Evolutionary conservation across 2,797 vertebrate genomes (phyloP), one percentile per base, ranked within the genome.

Genomic region (Protosalanx chinensis): DNA sequence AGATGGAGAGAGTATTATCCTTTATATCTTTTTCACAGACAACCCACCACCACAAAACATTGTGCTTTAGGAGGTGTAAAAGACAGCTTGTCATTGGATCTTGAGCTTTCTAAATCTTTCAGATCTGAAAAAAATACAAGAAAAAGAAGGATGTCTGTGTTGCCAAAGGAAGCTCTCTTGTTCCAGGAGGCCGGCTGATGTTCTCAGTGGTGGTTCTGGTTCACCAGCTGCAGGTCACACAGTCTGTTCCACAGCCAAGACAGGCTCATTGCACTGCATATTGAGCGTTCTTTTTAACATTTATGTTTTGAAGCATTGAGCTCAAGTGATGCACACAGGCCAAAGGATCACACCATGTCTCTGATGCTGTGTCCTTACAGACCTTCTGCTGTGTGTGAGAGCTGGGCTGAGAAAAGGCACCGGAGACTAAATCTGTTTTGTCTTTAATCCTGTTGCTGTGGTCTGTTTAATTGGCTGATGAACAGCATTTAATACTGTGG

Each of bases 291-390:
- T 58, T 73, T 88, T 81, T 80, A 88, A 90, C 81, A 81, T 88
- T 90, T 90, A 76, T 87, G 91, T 91, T 91, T 82, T 90, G 86
- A 90, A 81, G 86, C 88, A 89, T 87, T 91, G 79, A 89, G 72
- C 73, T 79, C 85, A 87, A 90, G 88, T 87, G 88, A 80, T 79
- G 88, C 88, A 88, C 80, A 88, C 80, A 79, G 79, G 78, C 76
- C 77, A 72, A 64, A 76, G 82, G 74, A 82, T 81, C 73, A 70
- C 74, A 74, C 67, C 0, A 12, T 73, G 69, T 46, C 7, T 12
- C 12, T 37, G 35, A 6, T 37, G 35, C 10, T 37, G 35, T 37
- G 35, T 37, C 6, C 35, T 37, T 37, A 37, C 35, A 37, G 35
- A 8, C 35, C 56, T 27, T 23, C 57, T 59, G 30, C 64, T 16